Evolutionary conservation across 30 jellyfish, hydroid and myxozoan genomes (phyloP).

Genomic region (Pelagia noctiluca): DNA sequence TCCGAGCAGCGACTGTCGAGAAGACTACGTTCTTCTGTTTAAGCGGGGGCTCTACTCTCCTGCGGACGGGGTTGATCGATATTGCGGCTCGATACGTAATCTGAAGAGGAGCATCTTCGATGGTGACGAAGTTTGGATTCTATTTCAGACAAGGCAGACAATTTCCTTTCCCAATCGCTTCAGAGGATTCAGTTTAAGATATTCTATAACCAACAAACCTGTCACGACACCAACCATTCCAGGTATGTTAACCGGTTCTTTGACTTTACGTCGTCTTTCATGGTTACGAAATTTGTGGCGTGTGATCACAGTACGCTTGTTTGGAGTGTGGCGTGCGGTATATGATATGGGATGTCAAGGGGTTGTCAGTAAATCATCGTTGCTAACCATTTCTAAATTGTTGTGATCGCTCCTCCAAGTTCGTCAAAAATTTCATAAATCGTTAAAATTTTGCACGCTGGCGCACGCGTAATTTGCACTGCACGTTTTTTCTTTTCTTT

Average conservation of each 20-base stretch:
- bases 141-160: slow-evolving; percentile 24
- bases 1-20: slow-evolving; percentile 49
- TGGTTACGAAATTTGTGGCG: too few species aligned
- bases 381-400: too few species aligned
- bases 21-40: slow-evolving; percentile 67
- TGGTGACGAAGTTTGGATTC: slow-evolving; percentile 59
- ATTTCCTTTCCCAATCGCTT: slow-evolving; percentile 1
- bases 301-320: too few species aligned
- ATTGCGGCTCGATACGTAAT: slow-evolving; percentile 50
- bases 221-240: slow-evolving; percentile 8
- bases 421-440: too few species aligned
- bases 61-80: slow-evolving; percentile 31
- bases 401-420: too few species aligned
- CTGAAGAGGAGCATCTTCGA: not conserved
- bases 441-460: too few species aligned
- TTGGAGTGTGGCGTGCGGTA: too few species aligned
- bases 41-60: slow-evolving; percentile 72
- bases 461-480: too few species aligned
- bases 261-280: too few species aligned
- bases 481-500: too few species aligned
- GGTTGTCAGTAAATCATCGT: too few species aligned
- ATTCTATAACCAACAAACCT: slow-evolving; percentile 23
- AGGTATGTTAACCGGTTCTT: slow-evolving; percentile 23
- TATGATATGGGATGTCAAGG: too few species aligned
- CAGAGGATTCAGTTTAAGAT: slow-evolving; percentile 49